These are phyloP conservation scores for Thera obeliscata DNA, from an alignment of 2,888 invertebrate species.

Conservation along the genomic window DNA sequence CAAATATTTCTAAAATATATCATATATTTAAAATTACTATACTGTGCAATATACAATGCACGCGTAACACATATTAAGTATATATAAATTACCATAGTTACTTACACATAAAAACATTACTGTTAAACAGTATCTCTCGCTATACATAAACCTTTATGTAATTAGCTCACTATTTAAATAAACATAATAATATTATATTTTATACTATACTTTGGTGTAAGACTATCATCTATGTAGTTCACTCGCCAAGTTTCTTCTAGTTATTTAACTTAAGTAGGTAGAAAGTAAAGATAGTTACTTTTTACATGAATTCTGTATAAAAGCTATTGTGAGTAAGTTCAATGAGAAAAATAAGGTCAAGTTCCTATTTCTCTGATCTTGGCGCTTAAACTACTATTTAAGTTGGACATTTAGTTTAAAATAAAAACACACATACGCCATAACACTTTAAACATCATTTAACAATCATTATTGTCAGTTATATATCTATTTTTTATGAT, in stretches of 20 bases:
- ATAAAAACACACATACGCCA: conserved; percentile 76
- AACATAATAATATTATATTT: conserved; percentile 36
- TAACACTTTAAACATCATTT: conserved; percentile 84
- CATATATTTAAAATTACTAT: conserved; percentile 75
- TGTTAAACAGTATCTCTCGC: conserved; percentile 79
- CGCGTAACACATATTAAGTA: conserved; percentile 70
- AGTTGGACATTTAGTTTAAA: conserved; percentile 67
- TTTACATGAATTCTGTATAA: conserved; percentile 1
- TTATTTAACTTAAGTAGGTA: neutral
- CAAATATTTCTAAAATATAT: conserved; percentile 84
- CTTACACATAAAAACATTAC: conserved; percentile 80
- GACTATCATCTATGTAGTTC: conserved; percentile 63
- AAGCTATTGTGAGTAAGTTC: conserved; percentile 1
- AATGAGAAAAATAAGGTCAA: neutral
- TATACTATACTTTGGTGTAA: conserved; percentile 64
- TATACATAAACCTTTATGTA: conserved; percentile 77
- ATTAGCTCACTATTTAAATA: conserved; percentile 64
- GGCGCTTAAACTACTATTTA: conserved; percentile 69
- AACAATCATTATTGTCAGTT: conserved; percentile 85
- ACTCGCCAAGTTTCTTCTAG: conserved; percentile 61
- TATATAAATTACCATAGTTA: conserved; percentile 60
- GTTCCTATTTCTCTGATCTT: conserved; percentile 39
- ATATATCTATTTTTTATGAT: conserved; percentile 82
- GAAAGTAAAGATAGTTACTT: neutral
- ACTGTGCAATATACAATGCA: conserved; percentile 82